Base-by-base conservation (phyloP, 2,797 vertebrate species). In the Epinephelus coioides region DNA sequence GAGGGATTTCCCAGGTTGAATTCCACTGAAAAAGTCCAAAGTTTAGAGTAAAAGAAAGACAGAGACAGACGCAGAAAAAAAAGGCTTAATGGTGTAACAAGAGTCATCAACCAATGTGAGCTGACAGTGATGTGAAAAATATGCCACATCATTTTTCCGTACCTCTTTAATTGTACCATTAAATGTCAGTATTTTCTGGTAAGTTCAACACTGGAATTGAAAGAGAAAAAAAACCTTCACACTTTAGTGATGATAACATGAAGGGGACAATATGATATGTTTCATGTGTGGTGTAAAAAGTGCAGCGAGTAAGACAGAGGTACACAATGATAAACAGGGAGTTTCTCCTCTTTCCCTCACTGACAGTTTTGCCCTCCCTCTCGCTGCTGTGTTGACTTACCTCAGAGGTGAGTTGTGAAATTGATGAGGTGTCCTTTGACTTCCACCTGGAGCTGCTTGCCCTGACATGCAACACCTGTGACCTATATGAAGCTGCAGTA, bases 381-480 rank as follows among this genome's bases (percentile, higher is more conserved):
- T 64, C 6, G 6, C 76, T 72, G 27, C 77, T 76, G 74, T 44
- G 76, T 72, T 6, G 62, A 82, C 81, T 79, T 47, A 75, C 79
- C 81, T 71, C 18, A 43, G 59, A 81, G 75, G 69, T 21, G 73
- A 81, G 67, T 61, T 65, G 79, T 77, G 76, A 85, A 87, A 86
- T 46, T 73, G 81, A 82, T n/a, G 84, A 81, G 63, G 79, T 80
- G 77, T 86, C 83, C 81, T 86, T 82, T 86, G 84, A 91, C 83
- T 74, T 76, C 83, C 87, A 90, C 81, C 90, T 92, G 87, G 79
- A 86, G 83, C 76, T 77, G 76, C 78, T 84, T 70, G 90, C 73
- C 82, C 78, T 6, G 21, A 86, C 90, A 83, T 62, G 88, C 57
- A 83, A 60, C 89, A 91, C 78, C 78, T 88, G 79, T 87, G 91